A percentile compares a stretch with the other conserved stretches of the same genome.
Conservation (phyloP, 2,113 vertebrate species). For the Meleagris gallopavo region DNA sequence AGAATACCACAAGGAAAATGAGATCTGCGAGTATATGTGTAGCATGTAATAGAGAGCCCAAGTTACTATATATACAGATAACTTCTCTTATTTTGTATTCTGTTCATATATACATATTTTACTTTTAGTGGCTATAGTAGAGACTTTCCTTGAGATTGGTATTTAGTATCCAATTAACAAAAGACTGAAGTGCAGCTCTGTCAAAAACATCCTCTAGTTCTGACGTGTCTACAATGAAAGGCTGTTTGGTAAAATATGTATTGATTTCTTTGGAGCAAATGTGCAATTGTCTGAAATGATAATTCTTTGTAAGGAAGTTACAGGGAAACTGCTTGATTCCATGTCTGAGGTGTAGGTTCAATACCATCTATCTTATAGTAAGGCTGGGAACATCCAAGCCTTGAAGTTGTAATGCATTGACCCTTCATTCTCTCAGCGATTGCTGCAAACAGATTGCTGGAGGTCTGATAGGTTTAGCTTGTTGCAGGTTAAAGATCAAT, state of each 20-base stretch:
- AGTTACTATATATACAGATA: not conserved
- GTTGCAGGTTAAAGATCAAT: conserved; percentile 52
- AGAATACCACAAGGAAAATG: not conserved
- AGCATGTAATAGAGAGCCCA: not conserved
- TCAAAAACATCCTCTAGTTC: rapidly evolving
- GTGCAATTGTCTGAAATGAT: not conserved
- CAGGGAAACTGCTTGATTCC: not conserved
- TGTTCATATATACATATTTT: not conserved
- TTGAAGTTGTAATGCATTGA: not conserved
- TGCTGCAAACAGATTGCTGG: conserved; percentile 23
- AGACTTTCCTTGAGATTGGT: not conserved
- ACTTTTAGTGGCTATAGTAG: not conserved
- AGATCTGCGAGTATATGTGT: not conserved
- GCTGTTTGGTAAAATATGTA: not conserved
- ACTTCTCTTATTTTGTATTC: not conserved
- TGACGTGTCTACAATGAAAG: not conserved
- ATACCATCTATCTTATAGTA: not conserved
- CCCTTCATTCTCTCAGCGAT: not conserved
- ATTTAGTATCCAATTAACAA: not conserved
- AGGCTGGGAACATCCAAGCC: not conserved
- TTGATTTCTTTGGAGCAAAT: not conserved
- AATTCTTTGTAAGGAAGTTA: not conserved
- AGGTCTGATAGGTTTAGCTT: not conserved
- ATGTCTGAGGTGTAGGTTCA: not conserved
- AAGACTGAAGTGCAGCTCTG: not conserved